These are phyloP conservation scores for Rhagonycha fulva DNA, from an alignment of 2,888 invertebrate species.

Conservation along the genomic window DNA sequence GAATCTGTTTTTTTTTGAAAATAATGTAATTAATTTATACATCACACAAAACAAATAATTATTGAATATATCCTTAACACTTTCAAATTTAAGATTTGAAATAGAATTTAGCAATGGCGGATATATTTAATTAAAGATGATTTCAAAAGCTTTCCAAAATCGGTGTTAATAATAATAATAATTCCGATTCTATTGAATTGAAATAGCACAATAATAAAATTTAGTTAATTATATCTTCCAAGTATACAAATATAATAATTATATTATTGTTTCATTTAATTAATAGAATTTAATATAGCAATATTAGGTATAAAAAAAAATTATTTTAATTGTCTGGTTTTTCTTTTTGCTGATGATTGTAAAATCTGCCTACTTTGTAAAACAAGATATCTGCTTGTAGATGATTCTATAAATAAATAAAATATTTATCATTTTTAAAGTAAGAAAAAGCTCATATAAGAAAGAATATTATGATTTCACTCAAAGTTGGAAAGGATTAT, in stretches of 20 bases:
- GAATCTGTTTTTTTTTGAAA: not conserved
- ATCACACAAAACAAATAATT: not conserved
- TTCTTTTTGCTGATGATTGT: not conserved
- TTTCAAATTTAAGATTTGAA: not conserved
- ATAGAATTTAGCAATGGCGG: not conserved
- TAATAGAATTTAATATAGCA: not conserved
- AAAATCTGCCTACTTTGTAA: not conserved
- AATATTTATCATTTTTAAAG: not conserved
- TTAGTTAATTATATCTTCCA: not conserved
- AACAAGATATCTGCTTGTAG: not conserved
- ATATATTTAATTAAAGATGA: not conserved
- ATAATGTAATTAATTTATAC: not conserved
- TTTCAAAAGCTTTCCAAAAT: slow-evolving; percentile 10
- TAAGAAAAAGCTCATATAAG: not conserved
- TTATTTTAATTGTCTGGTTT: too few relatives aligned
- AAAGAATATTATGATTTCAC: not conserved
- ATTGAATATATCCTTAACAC: not conserved
- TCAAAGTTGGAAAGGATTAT: not conserved
- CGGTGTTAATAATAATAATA: slow-evolving; percentile 2
- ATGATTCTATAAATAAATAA: not conserved
- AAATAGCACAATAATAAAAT: slow-evolving; percentile 1
- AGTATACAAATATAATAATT: not conserved
- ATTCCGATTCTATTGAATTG: not conserved
- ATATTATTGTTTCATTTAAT: not conserved
- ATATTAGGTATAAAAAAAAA: too few relatives aligned